A percentile compares a stretch with the other conserved stretches of the same genome.
phyloP scores from a whole-genome alignment of 2,113 vertebrate genomes.

The Phainopepla nitens region DNA sequence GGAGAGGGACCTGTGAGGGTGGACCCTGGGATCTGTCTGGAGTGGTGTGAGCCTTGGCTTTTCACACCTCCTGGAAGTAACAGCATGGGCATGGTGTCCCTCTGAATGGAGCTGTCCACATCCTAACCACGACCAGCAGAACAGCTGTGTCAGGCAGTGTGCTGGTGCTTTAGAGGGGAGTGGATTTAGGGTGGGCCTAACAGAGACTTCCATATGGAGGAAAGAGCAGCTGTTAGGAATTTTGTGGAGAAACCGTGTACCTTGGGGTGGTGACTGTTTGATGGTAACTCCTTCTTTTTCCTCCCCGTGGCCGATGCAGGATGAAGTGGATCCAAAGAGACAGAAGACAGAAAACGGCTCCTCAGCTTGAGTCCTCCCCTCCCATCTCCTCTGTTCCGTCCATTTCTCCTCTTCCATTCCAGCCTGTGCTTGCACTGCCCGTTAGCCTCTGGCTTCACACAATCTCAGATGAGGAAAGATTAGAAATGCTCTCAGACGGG shows the following conservation, averaged over 20 bases:
- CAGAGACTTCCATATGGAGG: background rate
- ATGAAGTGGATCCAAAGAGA: constrained; percentile 80
- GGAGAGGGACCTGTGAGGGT: background rate
- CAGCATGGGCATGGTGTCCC: background rate
- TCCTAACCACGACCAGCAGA: background rate
- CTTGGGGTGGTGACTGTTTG: background rate
- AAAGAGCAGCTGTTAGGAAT: background rate
- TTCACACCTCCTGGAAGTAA: background rate
- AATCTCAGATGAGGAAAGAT: constrained; percentile 50
- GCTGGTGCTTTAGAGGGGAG: background rate
- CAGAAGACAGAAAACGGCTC: constrained; percentile 81
- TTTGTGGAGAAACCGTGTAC: background rate
- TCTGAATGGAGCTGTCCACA: background rate
- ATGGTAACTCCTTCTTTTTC: background rate
- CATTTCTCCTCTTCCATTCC: constrained; percentile 46
- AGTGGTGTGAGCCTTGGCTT: background rate
- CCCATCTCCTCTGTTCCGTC: constrained; percentile 24
- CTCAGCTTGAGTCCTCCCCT: constrained; percentile 68
- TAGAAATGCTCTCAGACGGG: constrained; percentile 15
- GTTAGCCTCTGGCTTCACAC: constrained; percentile 53
- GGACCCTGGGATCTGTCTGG: background rate
- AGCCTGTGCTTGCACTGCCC: constrained; percentile 61
- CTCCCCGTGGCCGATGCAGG: background rate
- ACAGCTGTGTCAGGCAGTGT: background rate
- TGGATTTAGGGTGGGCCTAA: background rate